Percentiles rank a stretch among this genome's conserved stretches.
phyloP scores from a whole-genome alignment of 2,113 vertebrate species.

The Salvelinus sp. region DNA sequence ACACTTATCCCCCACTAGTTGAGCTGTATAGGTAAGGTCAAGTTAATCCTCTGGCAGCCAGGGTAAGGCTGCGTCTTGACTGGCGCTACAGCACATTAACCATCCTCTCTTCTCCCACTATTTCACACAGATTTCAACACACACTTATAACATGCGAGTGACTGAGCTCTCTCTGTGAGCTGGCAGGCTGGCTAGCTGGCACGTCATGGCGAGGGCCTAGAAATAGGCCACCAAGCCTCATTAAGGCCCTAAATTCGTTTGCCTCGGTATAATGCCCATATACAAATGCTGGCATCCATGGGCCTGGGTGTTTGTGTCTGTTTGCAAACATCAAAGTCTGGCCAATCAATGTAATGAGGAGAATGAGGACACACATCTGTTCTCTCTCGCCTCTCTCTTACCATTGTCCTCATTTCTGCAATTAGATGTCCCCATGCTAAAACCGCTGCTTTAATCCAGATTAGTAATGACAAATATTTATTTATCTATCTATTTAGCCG shows the following conservation, averaged over 20 bases:
- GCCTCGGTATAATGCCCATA: conserved; percentile 7
- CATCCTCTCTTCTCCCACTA: too few species aligned
- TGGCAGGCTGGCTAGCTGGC: neutral
- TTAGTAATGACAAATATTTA: conserved; percentile 19
- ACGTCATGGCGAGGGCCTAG: conserved; percentile 9
- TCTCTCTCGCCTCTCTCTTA: neutral
- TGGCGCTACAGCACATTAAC: neutral
- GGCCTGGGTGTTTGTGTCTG: conserved; percentile 19
- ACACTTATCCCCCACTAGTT: neutral
- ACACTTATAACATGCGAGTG: neutral
- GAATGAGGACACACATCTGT: conserved; percentile 24
- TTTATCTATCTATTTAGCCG: conserved; percentile 23
- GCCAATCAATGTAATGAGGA: conserved; percentile 39
- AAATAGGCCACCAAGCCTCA: conserved; percentile 20
- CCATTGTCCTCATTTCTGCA: conserved; percentile 21
- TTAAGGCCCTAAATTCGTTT: conserved; percentile 28
- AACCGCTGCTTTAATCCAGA: neutral
- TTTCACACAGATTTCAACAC: neutral
- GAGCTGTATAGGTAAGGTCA: neutral
- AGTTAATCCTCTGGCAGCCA: neutral
- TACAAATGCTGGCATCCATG: neutral
- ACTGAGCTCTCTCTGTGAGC: neutral
- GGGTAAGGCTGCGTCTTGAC: neutral
- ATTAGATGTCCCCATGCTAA: conserved; percentile 3
- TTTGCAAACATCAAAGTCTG: conserved; percentile 41